Evolutionary conservation across 2,113 vertebrate species (phyloP).

Genomic region (Oplegnathus fasciatus): DNA sequence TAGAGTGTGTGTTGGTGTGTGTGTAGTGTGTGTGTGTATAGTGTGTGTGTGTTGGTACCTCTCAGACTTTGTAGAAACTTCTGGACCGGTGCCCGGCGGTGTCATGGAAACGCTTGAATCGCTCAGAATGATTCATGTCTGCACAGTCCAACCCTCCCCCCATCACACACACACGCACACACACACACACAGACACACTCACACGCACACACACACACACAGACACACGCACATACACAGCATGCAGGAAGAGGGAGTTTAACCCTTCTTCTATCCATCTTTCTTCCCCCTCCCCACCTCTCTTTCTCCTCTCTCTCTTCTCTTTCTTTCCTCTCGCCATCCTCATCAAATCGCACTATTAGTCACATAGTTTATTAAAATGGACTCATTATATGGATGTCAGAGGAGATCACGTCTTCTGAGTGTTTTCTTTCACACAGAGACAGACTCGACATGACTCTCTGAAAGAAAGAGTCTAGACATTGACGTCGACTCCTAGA

Average conservation of each 20-base stretch:
- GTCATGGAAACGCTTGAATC: constrained; percentile 99
- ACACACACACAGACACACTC: constrained; percentile 37
- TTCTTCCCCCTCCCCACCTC: constrained; percentile 16
- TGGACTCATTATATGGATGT: constrained; percentile 74
- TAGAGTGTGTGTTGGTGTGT: constrained; percentile 16
- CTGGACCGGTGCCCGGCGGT: constrained; percentile 96
- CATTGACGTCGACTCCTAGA: constrained; percentile 7
- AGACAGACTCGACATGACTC: constrained; percentile 47
- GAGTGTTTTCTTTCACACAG: constrained; percentile 57
- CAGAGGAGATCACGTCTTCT: constrained; percentile 70
- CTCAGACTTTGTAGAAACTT: constrained; percentile 88
- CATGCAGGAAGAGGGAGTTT: constrained; percentile 87
- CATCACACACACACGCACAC: constrained; percentile 38
- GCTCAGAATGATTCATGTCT: constrained; percentile 97
- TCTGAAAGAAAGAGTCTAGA: constrained; percentile 41
- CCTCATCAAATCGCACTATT: constrained; percentile 75
- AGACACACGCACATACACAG: constrained; percentile 18
- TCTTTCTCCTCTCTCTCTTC: constrained; percentile 7
- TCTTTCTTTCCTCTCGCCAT: constrained; percentile 54
- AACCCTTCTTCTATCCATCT: constrained; percentile 88
- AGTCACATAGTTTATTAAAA: constrained; percentile 79
- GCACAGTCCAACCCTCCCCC: constrained; percentile 88
- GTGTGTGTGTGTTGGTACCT: constrained; percentile 75
- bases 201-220: constrained; percentile 35
- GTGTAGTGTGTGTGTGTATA: constrained; percentile 37